A percentile compares a stretch with the other conserved stretches of the same genome.
Evolutionary conservation across 2,797 vertebrate genomes (phyloP).

Genomic region (Galagoides demidoff): DNA sequence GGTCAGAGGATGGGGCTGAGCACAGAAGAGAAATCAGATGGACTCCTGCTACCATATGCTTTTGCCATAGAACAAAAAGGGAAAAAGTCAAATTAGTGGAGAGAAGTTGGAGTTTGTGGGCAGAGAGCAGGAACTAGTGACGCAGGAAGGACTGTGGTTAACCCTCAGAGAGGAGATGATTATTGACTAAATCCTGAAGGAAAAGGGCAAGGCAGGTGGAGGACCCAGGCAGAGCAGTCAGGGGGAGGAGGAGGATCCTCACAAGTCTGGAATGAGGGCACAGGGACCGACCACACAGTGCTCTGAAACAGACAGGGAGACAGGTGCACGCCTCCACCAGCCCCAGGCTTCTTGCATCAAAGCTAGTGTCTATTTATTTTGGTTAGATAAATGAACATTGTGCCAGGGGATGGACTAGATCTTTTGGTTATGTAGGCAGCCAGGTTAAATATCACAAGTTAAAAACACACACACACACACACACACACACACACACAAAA

Average conservation of each 20-base stretch:
- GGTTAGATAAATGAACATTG: not conserved
- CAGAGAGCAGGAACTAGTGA: not conserved
- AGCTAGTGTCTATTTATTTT: not conserved
- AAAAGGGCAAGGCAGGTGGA: not conserved
- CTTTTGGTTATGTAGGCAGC: not conserved
- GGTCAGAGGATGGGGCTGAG: not conserved
- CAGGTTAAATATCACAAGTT: accelerated
- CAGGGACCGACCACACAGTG: too few species aligned
- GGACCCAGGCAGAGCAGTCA: not conserved
- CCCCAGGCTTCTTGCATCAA: not conserved
- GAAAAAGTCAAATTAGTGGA: not conserved
- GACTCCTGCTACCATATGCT: not conserved
- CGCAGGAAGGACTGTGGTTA: not conserved
- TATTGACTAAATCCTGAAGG: not conserved
- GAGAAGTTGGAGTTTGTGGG: not conserved
- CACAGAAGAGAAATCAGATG: not conserved
- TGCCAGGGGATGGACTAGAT: not conserved
- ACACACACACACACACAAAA: too few species aligned
- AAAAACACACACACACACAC: too few species aligned
- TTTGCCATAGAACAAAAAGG: not conserved
- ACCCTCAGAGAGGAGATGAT: not conserved
- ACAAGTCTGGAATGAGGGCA: not conserved
- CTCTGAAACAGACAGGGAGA: not conserved
- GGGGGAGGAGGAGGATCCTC: not conserved
- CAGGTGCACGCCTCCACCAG: not conserved